Evolutionary conservation across 1,140 invertebrate species (phyloP).

Genomic region (Galleria mellonella): DNA sequence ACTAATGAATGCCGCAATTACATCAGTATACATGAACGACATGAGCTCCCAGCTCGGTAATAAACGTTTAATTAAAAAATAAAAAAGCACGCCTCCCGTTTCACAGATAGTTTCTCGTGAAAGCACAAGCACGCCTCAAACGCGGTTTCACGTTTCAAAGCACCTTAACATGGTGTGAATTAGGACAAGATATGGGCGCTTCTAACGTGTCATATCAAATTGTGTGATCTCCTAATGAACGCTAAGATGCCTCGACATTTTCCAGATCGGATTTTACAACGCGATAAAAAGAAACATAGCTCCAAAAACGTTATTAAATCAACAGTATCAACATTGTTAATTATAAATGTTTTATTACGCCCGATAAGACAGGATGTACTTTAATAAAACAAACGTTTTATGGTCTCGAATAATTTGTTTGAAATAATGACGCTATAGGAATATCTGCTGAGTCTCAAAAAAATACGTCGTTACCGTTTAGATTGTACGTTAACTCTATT

Average conservation of each 20-base stretch:
- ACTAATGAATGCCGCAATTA: slow-evolving; percentile 45
- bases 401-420: no score
- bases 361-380: no score
- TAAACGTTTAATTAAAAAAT: slow-evolving; percentile 37
- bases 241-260: slow-evolving; percentile 17
- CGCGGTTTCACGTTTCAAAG: slow-evolving; percentile 29
- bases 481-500: slow-evolving; percentile 1
- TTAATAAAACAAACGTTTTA: no score
- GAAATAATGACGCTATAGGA: no score
- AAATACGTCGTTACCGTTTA: slow-evolving; percentile 1
- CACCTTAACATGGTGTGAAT: slow-evolving; percentile 17
- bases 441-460: no score
- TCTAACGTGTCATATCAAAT: slow-evolving; percentile 20
- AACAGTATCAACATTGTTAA: slow-evolving; percentile 5
- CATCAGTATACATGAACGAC: slow-evolving; percentile 24
- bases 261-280: slow-evolving; percentile 13
- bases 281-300: slow-evolving; percentile 5
- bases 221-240: slow-evolving; percentile 28
- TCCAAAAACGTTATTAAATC: not conserved
- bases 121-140: slow-evolving; percentile 7
- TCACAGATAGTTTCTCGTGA: slow-evolving; percentile 32
- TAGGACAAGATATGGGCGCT: slow-evolving; percentile 11
- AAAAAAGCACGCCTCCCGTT: slow-evolving; percentile 16
- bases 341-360: slow-evolving; percentile 11
- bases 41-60: slow-evolving; percentile 11